Conservation (phyloP, 1,140 invertebrate genomes). For the Temnothorax longispinosus region DNA sequence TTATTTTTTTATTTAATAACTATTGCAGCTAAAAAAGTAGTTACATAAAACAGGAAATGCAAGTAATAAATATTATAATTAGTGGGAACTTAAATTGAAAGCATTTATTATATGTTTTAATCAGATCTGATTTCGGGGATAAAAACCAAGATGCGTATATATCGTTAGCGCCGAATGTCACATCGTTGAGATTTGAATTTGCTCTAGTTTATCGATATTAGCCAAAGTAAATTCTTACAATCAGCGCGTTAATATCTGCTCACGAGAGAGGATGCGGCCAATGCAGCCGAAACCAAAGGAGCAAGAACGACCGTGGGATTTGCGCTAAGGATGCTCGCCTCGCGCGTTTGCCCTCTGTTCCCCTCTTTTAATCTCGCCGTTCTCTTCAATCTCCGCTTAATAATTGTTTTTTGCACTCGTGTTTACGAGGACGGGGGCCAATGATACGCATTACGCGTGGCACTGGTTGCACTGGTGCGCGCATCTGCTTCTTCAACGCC, state of each 20-base stretch:
- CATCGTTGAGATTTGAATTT: background rate
- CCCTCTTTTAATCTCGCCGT: slow-evolving; percentile 27
- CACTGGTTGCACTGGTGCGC: slow-evolving; percentile 55
- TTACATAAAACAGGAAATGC: background rate
- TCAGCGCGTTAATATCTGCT: background rate
- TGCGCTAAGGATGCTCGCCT: slow-evolving; percentile 60
- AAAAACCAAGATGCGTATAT: background rate
- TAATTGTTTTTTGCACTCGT: slow-evolving; percentile 73
- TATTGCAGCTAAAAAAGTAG: background rate
- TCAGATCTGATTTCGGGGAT: background rate
- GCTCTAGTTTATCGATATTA: slow-evolving; percentile 8
- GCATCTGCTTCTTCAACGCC: slow-evolving; percentile 22
- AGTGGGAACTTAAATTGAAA: background rate
- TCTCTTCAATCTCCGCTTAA: slow-evolving; percentile 72
- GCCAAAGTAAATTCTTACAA: slow-evolving; percentile 14
- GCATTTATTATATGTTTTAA: background rate
- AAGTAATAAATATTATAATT: background rate
- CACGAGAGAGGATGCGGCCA: background rate
- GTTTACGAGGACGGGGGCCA: slow-evolving; percentile 69
- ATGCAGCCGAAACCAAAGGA: slow-evolving; percentile 34
- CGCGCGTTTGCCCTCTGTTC: slow-evolving; percentile 42
- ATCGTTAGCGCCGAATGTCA: background rate
- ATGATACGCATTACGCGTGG: slow-evolving; percentile 73
- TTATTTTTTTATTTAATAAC: background rate
- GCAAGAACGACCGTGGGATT: slow-evolving; percentile 63